Conservation (phyloP, 2,113 vertebrate genomes). For the Cyprinodon brontotheroides region DNA sequence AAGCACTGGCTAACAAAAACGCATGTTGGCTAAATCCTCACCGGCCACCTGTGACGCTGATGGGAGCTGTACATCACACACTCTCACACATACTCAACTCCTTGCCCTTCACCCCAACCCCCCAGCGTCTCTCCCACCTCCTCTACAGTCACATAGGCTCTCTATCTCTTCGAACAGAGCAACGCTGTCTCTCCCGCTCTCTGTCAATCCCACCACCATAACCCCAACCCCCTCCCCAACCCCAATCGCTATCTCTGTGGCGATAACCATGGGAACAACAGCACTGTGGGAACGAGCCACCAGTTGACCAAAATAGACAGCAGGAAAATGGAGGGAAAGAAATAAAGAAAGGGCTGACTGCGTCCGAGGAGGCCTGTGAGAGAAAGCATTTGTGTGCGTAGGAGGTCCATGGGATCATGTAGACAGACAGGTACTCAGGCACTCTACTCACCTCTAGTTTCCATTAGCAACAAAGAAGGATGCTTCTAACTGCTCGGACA, state of each 20-base stretch:
- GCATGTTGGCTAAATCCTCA: conserved; percentile 27
- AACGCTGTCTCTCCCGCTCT: conserved; percentile 77
- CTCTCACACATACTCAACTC: conserved; percentile 62
- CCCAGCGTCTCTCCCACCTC: conserved; percentile 41
- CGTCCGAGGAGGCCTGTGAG: conserved; percentile 60
- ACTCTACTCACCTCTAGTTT: conserved; percentile 62
- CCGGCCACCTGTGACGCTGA: conserved; percentile 69
- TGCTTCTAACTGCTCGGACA: conserved; percentile 48
- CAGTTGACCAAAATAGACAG: conserved; percentile 83
- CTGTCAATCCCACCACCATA: conserved; percentile 71
- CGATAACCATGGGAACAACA: conserved; percentile 85
- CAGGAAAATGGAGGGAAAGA: conserved; percentile 78
- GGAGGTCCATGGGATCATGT: conserved; percentile 68
- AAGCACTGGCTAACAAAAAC: background rate
- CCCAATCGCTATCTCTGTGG: conserved; percentile 77
- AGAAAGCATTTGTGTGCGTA: conserved; percentile 49
- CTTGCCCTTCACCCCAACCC: conserved; percentile 47
- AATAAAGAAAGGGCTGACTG: conserved; percentile 69
- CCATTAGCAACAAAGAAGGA: conserved; percentile 46
- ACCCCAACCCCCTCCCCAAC: conserved; percentile 51
- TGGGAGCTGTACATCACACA: conserved; percentile 67
- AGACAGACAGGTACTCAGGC: conserved; percentile 75
- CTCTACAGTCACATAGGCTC: conserved; percentile 66
- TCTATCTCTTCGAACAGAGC: conserved; percentile 80
- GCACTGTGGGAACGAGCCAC: conserved; percentile 83